phyloP scores from a whole-genome alignment of 1,140 invertebrate genomes.

The Radopholus similis region DNA sequence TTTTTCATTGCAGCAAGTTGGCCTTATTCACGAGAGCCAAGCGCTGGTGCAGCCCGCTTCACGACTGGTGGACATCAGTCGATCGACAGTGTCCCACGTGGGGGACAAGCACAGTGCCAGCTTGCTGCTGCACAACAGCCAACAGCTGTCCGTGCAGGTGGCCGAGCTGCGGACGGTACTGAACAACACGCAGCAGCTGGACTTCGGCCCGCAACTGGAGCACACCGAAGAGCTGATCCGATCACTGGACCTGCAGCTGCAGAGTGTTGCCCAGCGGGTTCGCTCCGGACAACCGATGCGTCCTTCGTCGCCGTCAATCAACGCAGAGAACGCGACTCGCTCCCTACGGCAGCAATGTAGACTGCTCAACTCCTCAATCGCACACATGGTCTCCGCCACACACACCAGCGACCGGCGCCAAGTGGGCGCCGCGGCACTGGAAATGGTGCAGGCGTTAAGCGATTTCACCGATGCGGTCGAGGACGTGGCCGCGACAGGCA shows the following conservation, averaged over 20 bases:
- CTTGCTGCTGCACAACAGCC: conserved; percentile 71
- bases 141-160: conserved; percentile 69
- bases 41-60: conserved; percentile 65
- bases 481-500: conserved; percentile 67
- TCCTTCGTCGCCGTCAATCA: conserved; percentile 77
- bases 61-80: conserved; percentile 70
- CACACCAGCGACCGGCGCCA: conserved; percentile 76
- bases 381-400: conserved; percentile 78
- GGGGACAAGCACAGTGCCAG: conserved; percentile 72
- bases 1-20: conserved; percentile 30
- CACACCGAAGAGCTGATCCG: conserved; percentile 67
- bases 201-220: conserved; percentile 74
- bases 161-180: conserved; percentile 76
- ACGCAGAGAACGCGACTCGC: conserved; percentile 65
- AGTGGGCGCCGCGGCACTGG: conserved; percentile 75
- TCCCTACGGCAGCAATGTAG: conserved; percentile 69
- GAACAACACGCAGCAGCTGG: conserved; percentile 77
- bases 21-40: conserved; percentile 51
- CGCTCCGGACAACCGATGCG: conserved; percentile 70
- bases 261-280: conserved; percentile 64
- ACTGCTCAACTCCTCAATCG: conserved; percentile 69
- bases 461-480: conserved; percentile 71
- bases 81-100: conserved; percentile 79
- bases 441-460: conserved; percentile 73
- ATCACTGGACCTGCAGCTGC: conserved; percentile 75